Evolutionary conservation across 2,888 invertebrate species (phyloP).

Genomic region (Caenorhabditis afra): DNA sequence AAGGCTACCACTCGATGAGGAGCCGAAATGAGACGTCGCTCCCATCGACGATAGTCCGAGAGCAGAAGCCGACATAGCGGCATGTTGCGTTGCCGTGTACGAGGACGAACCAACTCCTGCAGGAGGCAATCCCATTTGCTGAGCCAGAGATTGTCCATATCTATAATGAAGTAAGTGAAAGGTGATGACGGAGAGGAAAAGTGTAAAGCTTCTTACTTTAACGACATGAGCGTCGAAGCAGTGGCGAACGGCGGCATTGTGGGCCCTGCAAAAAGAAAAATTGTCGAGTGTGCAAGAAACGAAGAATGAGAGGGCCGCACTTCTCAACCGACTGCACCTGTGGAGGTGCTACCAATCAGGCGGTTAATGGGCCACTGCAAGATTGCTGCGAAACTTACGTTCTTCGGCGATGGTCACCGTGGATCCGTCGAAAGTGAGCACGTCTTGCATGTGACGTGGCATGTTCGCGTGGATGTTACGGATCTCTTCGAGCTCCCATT

Average conservation of each 20-base stretch:
- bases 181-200: conserved; percentile 12
- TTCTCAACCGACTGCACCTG: conserved; percentile 8
- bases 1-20: conserved; percentile 12
- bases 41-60: conserved; percentile 40
- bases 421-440: conserved; percentile 42
- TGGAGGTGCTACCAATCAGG: background rate
- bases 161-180: conserved; percentile 28
- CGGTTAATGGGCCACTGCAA: background rate
- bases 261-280: conserved; percentile 37
- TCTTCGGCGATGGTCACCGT: conserved; percentile 51
- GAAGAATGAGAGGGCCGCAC: conserved; percentile 5
- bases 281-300: conserved; percentile 13
- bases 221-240: conserved; percentile 27
- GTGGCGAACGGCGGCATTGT: conserved; percentile 30
- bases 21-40: background rate
- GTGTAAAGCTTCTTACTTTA: conserved; percentile 57
- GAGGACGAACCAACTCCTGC: background rate
- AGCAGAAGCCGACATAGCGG: conserved; percentile 34
- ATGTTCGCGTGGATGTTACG: conserved; percentile 54
- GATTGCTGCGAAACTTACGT: conserved; percentile 35
- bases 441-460: conserved; percentile 64
- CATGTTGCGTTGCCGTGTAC: too few species aligned
- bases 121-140: conserved; percentile 50
- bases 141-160: conserved; percentile 33
- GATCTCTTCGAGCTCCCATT: conserved; percentile 48